These are phyloP conservation scores for Sebastes steindachneri DNA, from an alignment of 2,797 vertebrate species.

Conservation along the genomic window DNA sequence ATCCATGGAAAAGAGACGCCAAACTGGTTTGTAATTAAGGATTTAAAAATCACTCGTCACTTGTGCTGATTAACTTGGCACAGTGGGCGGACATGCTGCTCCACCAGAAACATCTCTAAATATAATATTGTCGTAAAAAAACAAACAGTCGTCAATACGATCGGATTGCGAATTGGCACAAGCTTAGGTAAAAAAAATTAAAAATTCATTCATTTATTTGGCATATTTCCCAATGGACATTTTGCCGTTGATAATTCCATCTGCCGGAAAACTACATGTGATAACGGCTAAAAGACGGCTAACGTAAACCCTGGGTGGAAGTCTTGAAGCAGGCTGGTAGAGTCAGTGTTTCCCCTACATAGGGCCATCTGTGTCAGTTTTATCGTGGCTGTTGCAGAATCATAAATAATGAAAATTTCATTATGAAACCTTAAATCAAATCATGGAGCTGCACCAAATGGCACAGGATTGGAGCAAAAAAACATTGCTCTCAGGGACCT, in stretches of 20 bases:
- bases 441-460: slow-evolving; percentile 5
- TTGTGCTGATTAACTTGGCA: not conserved
- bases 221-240: not conserved
- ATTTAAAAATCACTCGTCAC: not conserved
- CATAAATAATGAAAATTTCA: slow-evolving; percentile 8
- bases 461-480: not conserved
- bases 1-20: not conserved
- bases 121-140: not conserved
- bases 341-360: not conserved
- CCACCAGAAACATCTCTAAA: not conserved
- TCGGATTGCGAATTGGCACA: not conserved
- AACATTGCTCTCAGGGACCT: not conserved
- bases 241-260: not conserved
- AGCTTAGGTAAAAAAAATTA: not conserved
- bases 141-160: not conserved
- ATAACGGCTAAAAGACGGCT: not conserved
- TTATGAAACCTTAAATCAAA: slow-evolving; percentile 11
- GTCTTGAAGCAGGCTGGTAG: not conserved
- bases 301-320: not conserved
- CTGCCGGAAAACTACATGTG: not conserved
- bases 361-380: slow-evolving; percentile 11
- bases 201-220: not conserved
- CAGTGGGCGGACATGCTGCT: not conserved
- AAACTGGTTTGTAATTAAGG: not conserved
- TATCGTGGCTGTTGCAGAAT: not conserved